Evolutionary conservation across 2,113 vertebrate genomes (phyloP), one percentile per base, ranked within the genome.

Genomic region (Sorex araneus): DNA sequence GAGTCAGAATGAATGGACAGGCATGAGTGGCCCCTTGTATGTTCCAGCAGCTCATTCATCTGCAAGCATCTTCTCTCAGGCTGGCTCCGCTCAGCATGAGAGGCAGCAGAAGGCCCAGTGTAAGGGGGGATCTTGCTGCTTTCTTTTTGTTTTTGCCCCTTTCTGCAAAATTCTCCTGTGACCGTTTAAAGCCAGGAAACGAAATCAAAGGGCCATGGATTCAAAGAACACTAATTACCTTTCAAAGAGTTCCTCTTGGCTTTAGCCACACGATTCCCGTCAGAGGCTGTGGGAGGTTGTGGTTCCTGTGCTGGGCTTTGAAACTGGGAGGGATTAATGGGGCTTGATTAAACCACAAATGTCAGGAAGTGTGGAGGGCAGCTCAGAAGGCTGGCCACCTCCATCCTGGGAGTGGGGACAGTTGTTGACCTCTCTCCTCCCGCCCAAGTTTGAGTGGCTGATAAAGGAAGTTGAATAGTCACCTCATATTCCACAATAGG

Each of bases 211-310:
- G 89, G 69, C 89, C 77, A 78, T 73, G 50, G 89, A 96, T 96
- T 96, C 96, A 97, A 97, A 97, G 94, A 91, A 84, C n/a, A 3
- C 89, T 96, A 97, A 97, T 97, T 97, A 97, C 95, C 95, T 97
- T 97, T 96, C 94, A 97, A 97, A 97, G 96, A 84, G 77, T 93
- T 91, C 89, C 83, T 89, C 64, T 95, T 80, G 93, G 96, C 94
- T 91, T 92, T 70, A 87, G 96, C 91, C 79, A 75, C 95, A 96
- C 28, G 18, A 78, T 95, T 95, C 96, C 95, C 43, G 79, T 91
- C 94, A 95, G 92, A 96, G 93, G 87, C 94, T 16, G 84, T 93
- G 89, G 95, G 95, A 95, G 94, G 96, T 88, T 95, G 96, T 23
- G 96, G 96, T 96, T 96, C 94, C 69, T 95, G 89, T 57, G 81